Evolutionary conservation across 35 echinoderm and acorn worm species (phyloP).

Genomic region (Apostichopus parvimensis): DNA sequence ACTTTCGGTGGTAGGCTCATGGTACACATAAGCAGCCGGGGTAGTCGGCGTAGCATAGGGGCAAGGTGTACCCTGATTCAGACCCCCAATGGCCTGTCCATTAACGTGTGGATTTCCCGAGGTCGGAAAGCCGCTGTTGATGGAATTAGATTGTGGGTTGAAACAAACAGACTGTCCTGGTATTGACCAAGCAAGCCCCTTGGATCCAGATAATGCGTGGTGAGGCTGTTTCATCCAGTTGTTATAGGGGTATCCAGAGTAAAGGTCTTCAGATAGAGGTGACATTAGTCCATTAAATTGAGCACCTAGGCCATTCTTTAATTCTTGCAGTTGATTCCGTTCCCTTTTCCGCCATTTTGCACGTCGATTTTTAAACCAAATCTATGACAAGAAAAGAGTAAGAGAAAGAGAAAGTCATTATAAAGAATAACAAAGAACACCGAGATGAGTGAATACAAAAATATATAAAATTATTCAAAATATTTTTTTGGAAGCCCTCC

Average conservation of each 20-base stretch:
- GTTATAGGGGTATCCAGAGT: constrained; percentile 94
- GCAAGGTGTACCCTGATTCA: constrained; percentile 38
- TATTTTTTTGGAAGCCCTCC: too few species aligned
- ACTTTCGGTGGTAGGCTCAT: constrained; percentile 62
- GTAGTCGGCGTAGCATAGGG: constrained; percentile 46
- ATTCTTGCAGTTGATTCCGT: constrained; percentile 93
- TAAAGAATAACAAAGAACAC: not conserved
- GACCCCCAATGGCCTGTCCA: constrained; percentile 26
- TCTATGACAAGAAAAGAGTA: constrained; percentile 60
- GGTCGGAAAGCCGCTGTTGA: constrained; percentile 68
- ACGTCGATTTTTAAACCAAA: constrained; percentile 97
- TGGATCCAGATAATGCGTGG: constrained; percentile 68
- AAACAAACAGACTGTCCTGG: constrained; percentile 94
- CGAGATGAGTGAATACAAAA: too few species aligned
- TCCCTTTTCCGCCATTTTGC: constrained; percentile 99
- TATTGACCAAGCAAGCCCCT: constrained; percentile 94
- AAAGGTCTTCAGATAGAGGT: constrained; percentile 80
- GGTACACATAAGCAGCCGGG: constrained; percentile 62
- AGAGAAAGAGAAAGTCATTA: not conserved
- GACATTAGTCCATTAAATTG: constrained; percentile 86
- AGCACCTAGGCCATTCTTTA: constrained; percentile 88
- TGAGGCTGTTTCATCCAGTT: constrained; percentile 82
- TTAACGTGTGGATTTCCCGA: constrained; percentile 42
- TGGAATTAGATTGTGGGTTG: constrained; percentile 77
- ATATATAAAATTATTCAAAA: too few species aligned